Base-by-base conservation (phyloP, 2,113 vertebrate genomes). In the Pachycephala philippinensis region DNA sequence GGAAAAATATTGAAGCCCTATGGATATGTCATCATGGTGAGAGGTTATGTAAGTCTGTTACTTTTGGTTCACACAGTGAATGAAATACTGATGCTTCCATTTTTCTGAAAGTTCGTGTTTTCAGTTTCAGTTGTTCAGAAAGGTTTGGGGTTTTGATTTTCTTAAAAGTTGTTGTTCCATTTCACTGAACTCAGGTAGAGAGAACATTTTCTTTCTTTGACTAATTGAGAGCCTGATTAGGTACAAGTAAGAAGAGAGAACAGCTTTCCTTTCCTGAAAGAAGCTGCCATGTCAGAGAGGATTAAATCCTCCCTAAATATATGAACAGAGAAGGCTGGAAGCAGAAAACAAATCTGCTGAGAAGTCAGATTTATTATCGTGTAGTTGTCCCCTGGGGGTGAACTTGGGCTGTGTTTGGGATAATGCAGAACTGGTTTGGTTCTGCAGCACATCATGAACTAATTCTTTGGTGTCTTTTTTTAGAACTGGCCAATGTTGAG, bases 401-500 rank as follows among this genome's bases (percentile, higher is more conserved):
- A 86, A 44, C 60, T 71, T 68, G 64, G 76, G 81, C 59, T 49
- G 9, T 30, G 53, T 68, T 91, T 65, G 64, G 89, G 74, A 37
- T 89, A 76, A 80, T 57, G 70, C 63, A 91, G 87, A 85, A n/a
- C 74, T 76, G 40, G 8, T 89, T 87, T 81, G 60, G 19, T 89
- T 89, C 80, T 95, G 52, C 76, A 84, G 68, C 15, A 80, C 80
- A n/a, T 40, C 37, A 15, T 53, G 60, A 93, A 81, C 74, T 80
- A 17, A 82, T 90, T 84, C 52, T 87, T 83, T 61, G 85, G 47
- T 83, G 91, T 90, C 69, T 57, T 89, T 37, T 39, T 96, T 91
- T 78, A 98, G 98, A 98, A 30, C 90, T 98, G 84, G 97, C 97
- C 87, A 98, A 97, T n/a, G 85, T 98, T 57, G 98, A 98, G 87